A percentile compares a stretch with the other conserved stretches of the same genome.
Conservation (phyloP, 2,113 vertebrate species). For the Cervus canadensis region DNA sequence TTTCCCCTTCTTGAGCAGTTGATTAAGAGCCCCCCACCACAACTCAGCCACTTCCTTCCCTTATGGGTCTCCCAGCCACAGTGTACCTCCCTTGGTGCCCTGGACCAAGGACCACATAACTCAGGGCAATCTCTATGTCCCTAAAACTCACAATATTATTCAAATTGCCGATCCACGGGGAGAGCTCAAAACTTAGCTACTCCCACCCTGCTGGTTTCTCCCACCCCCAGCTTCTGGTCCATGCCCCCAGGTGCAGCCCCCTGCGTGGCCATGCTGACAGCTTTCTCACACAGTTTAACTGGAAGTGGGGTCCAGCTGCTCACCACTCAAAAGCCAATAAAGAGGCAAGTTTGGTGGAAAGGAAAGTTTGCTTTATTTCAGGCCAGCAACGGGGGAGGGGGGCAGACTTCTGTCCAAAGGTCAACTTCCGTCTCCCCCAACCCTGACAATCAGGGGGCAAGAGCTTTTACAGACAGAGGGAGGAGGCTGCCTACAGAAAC, state of each 20-base stretch:
- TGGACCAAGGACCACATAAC: background rate
- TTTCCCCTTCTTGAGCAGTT: background rate
- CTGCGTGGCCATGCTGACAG: accelerated
- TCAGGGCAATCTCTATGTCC: background rate
- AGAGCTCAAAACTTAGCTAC: background rate
- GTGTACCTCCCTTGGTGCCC: background rate
- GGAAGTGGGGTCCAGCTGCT: background rate
- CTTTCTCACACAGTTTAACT: background rate
- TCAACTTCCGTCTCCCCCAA: background rate
- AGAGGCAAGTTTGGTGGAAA: background rate
- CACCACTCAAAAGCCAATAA: background rate
- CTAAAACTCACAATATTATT: background rate
- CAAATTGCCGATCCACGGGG: background rate
- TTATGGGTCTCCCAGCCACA: background rate
- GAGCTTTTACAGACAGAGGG: background rate
- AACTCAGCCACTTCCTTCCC: background rate
- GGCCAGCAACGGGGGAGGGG: background rate
- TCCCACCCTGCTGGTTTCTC: background rate
- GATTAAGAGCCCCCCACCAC: accelerated
- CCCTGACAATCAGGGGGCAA: background rate
- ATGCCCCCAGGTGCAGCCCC: too few relatives aligned
- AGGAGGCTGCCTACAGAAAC: background rate
- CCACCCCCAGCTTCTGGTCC: background rate
- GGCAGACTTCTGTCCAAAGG: background rate
- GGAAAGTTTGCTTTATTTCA: background rate